Conservation (phyloP, 1,140 invertebrate species). For the Drosophila mauritiana region DNA sequence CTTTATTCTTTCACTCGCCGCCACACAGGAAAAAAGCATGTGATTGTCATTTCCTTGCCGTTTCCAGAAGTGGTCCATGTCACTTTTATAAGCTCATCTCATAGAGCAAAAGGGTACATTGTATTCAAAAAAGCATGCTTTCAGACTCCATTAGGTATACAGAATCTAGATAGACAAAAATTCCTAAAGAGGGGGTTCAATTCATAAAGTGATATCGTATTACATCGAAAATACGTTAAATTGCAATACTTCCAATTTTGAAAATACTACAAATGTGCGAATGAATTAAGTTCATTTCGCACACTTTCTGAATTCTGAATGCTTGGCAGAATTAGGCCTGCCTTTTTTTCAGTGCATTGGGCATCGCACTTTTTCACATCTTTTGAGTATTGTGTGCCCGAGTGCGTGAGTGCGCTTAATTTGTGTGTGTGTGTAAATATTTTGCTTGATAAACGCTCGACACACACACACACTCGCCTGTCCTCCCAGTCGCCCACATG, state of each 20-base stretch:
- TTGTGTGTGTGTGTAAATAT: slow-evolving; percentile 38
- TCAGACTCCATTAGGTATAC: too few relatives aligned
- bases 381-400: slow-evolving; percentile 37
- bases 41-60: not conserved
- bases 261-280: too few relatives aligned
- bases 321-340: not conserved
- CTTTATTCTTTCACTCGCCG: slow-evolving; percentile 45
- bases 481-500: slow-evolving; percentile 47
- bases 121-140: too few relatives aligned
- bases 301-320: too few relatives aligned
- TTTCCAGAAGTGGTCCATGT: not conserved
- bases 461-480: not conserved
- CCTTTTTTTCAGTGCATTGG: slow-evolving; percentile 4
- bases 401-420: slow-evolving; percentile 49
- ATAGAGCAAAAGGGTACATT: not conserved
- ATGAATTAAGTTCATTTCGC: too few relatives aligned
- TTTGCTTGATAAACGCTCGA: slow-evolving; percentile 29
- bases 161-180: too few relatives aligned
- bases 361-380: slow-evolving; percentile 19
- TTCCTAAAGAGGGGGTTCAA: too few relatives aligned
- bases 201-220: too few relatives aligned
- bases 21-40: slow-evolving; percentile 10
- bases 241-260: too few relatives aligned
- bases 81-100: not conserved
- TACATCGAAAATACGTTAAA: too few relatives aligned